Conservation (phyloP, 2,888 invertebrate genomes). For the Arge pagana region DNA sequence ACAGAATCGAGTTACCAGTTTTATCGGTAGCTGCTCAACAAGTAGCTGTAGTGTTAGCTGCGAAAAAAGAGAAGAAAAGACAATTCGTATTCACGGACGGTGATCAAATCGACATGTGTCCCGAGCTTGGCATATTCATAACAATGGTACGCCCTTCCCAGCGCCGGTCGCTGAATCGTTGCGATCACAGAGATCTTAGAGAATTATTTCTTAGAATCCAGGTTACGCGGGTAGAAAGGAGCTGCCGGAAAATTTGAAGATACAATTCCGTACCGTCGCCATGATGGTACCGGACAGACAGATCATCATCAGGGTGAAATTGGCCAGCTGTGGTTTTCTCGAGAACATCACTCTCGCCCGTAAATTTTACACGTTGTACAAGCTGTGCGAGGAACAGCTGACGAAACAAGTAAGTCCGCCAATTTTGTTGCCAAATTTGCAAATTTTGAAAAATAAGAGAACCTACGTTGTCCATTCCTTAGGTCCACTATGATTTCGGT, state of each 20-base stretch:
- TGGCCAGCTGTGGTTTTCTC: conserved; percentile 94
- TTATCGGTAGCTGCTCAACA: conserved; percentile 96
- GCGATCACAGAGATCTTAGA: background rate
- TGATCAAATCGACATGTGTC: conserved; percentile 88
- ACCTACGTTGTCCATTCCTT: too few relatives aligned
- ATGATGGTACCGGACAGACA: conserved; percentile 99
- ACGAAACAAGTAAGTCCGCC: conserved; percentile 79
- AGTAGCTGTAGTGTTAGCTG: conserved; percentile 88
- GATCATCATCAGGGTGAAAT: conserved; percentile 94
- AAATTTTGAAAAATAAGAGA: conserved; percentile 4
- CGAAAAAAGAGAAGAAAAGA: conserved; percentile 92
- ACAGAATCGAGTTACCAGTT: conserved; percentile 92
- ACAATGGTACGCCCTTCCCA: conserved; percentile 76
- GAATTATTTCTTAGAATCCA: conserved; percentile 75
- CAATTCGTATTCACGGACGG: conserved; percentile 93
- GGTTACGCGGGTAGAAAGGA: conserved; percentile 97
- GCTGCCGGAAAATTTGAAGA: conserved; percentile 94
- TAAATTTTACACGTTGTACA: conserved; percentile 96
- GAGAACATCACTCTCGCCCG: conserved; percentile 94
- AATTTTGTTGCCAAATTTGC: conserved; percentile 4
- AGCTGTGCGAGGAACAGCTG: conserved; percentile 94
- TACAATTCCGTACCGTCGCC: conserved; percentile 95
- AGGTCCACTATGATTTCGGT: conserved; percentile 98
- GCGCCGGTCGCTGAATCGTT: background rate
- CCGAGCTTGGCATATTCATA: conserved; percentile 95